phyloP scores from a whole-genome alignment of 2,888 invertebrate species.

The Drosophila fulvimacula region DNA sequence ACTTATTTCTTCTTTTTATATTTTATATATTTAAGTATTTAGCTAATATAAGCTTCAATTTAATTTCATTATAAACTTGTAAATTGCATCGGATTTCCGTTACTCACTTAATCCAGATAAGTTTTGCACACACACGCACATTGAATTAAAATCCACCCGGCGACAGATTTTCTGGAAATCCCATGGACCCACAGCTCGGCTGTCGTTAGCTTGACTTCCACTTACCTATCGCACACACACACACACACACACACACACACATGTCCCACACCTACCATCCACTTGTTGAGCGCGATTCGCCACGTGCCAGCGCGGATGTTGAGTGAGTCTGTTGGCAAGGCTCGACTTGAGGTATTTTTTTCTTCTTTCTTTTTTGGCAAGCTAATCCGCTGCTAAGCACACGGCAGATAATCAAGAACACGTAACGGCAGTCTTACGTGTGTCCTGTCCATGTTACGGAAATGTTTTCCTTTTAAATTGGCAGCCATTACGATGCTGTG shows the following conservation, averaged over 20 bases:
- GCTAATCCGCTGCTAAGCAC: conserved; percentile 72
- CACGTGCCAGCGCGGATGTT: conserved; percentile 38
- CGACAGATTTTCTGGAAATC: conserved; percentile 16
- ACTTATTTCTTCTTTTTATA: background rate
- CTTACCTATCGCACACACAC: conserved; percentile 1
- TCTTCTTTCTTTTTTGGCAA: conserved; percentile 68
- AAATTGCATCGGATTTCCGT: conserved; percentile 8
- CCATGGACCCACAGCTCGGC: conserved; percentile 15
- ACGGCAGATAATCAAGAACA: conserved; percentile 70
- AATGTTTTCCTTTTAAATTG: conserved; percentile 31
- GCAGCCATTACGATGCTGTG: conserved; percentile 26
- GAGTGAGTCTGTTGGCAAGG: conserved; percentile 36
- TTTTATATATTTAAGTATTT: background rate
- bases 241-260: background rate
- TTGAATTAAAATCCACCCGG: conserved; percentile 52
- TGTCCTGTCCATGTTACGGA: conserved; percentile 29
- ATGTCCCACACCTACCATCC: conserved; percentile 19
- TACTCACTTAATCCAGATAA: conserved; percentile 33
- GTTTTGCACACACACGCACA: conserved; percentile 55
- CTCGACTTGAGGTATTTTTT: conserved; percentile 17
- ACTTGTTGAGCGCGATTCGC: conserved; percentile 63
- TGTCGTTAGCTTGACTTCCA: conserved; percentile 33
- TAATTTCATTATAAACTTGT: conserved; percentile 3
- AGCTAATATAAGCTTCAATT: background rate
- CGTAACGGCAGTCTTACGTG: conserved; percentile 58